Base-by-base conservation (phyloP, 2,888 invertebrate species). In the Nymphalis c-album region DNA sequence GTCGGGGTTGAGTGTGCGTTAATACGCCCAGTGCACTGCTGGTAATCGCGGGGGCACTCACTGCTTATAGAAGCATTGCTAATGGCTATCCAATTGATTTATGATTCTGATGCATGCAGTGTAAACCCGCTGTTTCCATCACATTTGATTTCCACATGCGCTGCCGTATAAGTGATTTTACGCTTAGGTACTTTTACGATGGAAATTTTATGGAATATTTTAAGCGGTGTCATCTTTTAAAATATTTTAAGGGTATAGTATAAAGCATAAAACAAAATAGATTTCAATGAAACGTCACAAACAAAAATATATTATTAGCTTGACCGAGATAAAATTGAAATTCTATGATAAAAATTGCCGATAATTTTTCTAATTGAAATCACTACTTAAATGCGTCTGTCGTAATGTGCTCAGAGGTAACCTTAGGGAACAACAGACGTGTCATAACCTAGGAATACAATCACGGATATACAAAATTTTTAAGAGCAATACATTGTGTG, bases 71-170 rank as follows among this genome's bases (percentile, higher is more conserved):
- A 73, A 70, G 73, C 75, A 73, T 71, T 61, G 72, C 71, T 76
- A 76, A 75, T 76, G 72, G 70, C 70, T 70, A 76, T 76, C 73
- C 77, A 72, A 76, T 75, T 79, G 88, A 88, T 89, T 88, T 88
- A 89, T 86, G 86, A 85, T 82, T 80, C 80, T 76, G 79, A 80
- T 78, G 80, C 86, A 83, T 72, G 73, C 72, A 72, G 73, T 71
- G 70, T 72, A 69, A 71, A 67, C 72, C 72, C 72, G 71, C 71
- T 72, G 72, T 72, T 73, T 72, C 72, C 73, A 67, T 71, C 70
- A 73, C 72, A 72, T 73, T 73, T 68, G 69, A 73, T 72, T 68
- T 72, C 66, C 71, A 70, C 73, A 73, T 72, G 68, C 73, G 66
- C 64, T 69, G 51, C 63, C 62, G 68, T 65, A 57, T 69, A 71